A percentile compares a stretch with the other conserved stretches of the same genome.
phyloP scores from a whole-genome alignment of 2,797 vertebrate genomes.

The Petrocephalus sullivani region DNA sequence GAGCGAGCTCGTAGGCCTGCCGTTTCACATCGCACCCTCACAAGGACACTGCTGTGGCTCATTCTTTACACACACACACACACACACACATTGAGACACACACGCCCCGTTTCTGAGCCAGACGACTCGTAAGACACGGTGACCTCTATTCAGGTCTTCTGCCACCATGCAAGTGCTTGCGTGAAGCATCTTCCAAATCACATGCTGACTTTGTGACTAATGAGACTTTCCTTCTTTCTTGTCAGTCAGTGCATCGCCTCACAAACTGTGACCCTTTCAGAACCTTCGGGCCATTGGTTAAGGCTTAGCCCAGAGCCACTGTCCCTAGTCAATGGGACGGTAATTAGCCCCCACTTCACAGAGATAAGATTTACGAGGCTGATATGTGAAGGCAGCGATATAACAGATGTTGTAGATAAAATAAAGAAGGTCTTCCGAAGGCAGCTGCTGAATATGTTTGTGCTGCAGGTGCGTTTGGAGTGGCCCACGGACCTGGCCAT shows the following conservation, averaged over 20 bases:
- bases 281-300: not conserved
- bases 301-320: not conserved
- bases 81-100: no score
- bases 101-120: not conserved
- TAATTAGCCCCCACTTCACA: not conserved
- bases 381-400: not conserved
- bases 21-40: not conserved
- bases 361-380: not conserved
- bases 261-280: not conserved
- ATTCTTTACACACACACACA: not conserved
- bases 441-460: not conserved
- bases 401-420: not conserved
- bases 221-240: not conserved
- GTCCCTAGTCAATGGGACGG: not conserved
- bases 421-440: not conserved
- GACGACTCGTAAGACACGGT: not conserved
- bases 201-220: not conserved
- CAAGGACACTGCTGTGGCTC: not conserved
- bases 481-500: constrained; percentile 97
- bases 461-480: constrained; percentile 83
- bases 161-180: not conserved
- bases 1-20: not conserved
- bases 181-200: not conserved
- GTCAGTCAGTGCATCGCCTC: not conserved
- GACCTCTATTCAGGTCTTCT: not conserved